Evolutionary conservation across 2,888 invertebrate genomes (phyloP).

Genomic region (Agrotis exclamationis): DNA sequence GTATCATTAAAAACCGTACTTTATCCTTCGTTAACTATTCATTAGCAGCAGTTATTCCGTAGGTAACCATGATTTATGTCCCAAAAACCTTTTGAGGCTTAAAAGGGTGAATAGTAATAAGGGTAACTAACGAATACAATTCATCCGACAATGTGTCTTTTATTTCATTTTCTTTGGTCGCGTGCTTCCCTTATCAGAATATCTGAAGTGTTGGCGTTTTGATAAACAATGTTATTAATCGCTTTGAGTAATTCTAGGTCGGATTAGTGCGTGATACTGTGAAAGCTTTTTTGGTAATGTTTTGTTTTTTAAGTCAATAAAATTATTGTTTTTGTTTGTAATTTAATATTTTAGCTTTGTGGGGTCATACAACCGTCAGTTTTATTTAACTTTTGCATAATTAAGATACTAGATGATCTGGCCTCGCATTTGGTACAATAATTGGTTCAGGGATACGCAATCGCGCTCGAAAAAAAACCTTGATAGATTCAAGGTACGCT

Average conservation of each 20-base stretch:
- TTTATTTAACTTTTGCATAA: too few species aligned
- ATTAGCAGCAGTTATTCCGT: slow-evolving; percentile 59
- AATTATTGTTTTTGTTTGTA: too few species aligned
- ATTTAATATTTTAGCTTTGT: too few species aligned
- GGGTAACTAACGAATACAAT: slow-evolving; percentile 53
- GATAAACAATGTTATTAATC: slow-evolving; percentile 71
- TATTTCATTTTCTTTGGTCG: slow-evolving; percentile 54
- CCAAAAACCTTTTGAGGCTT: slow-evolving; percentile 55
- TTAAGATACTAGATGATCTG: too few species aligned
- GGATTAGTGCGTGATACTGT: slow-evolving; percentile 58
- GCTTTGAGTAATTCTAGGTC: slow-evolving; percentile 52
- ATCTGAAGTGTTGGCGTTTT: slow-evolving; percentile 75
- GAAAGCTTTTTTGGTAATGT: slow-evolving; percentile 5
- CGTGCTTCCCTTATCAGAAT: slow-evolving; percentile 71
- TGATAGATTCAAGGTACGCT: too few species aligned
- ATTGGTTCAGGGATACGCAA: too few species aligned
- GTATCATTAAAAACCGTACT: slow-evolving; percentile 34
- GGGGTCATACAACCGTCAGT: too few species aligned
- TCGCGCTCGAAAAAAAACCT: too few species aligned
- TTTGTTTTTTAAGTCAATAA: slow-evolving; percentile 13
- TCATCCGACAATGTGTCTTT: slow-evolving; percentile 52
- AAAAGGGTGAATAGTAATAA: slow-evolving; percentile 66
- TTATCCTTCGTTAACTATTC: slow-evolving; percentile 59
- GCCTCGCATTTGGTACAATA: too few species aligned
- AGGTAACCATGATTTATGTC: slow-evolving; percentile 62